Evolutionary conservation across 2,888 invertebrate genomes (phyloP), one percentile per base, ranked within the genome.

Genomic region (Frankliniella fusca): DNA sequence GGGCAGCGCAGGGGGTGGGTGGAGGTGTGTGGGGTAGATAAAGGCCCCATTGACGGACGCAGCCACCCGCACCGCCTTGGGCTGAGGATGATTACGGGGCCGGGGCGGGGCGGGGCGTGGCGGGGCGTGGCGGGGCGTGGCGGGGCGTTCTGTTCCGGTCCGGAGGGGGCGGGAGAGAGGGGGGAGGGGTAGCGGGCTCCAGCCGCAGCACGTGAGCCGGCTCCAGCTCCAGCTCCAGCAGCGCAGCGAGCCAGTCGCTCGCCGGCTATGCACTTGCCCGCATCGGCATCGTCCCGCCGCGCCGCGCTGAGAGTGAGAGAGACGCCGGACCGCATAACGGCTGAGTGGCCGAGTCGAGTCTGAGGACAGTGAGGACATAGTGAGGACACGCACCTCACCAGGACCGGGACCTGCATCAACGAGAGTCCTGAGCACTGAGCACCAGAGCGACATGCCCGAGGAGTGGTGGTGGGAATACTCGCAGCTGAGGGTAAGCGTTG

Each of bases 401-500:
- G 38, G 38, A 38, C 38, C 38, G 5, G 38, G 38, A 38, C 38
- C n/a, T n/a, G n/a, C n/a, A n/a, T n/a, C n/a, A n/a, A 38, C 38
- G 38, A 2, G 3, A 38, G 38, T 5, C 38, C n/a, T n/a, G n/a
- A n/a, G 38, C 38, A 5, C 38, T 5, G 54, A 54, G 54, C 15
- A n/a, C 61, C 61, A 12, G 61, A 3, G 8, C 70, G 54, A 54
- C 70, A 76, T 76, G 70, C 70, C 70, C 23, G 70, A 76, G 27
- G 70, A 76, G 27, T 76, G 70, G 70, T 76, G 70, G 70, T 76
- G 70, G 70, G 70, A 76, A 27, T 76, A 27, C 70, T 76, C 70
- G 27, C 70, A 76, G 70, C 70, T 76, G 11, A n/a, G 27, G 70
- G 70, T 76, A 76, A 76, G 23, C 38, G 5, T 5, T 38, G 38